A percentile compares a stretch with the other conserved stretches of the same genome.
Evolutionary conservation across 1,140 invertebrate species (phyloP).

Genomic region (Heliconius hewitsoni): DNA sequence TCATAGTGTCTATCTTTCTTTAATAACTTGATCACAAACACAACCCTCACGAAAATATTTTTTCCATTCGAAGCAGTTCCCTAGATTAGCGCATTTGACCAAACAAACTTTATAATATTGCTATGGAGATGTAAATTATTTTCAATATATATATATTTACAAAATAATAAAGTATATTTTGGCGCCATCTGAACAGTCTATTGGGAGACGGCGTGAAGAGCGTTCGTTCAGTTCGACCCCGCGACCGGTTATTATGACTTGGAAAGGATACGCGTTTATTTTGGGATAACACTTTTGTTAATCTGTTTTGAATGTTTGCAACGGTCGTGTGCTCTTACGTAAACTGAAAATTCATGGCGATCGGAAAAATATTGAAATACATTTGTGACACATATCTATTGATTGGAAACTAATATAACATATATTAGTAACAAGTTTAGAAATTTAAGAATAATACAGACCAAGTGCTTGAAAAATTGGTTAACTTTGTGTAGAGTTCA

Average conservation of each 20-base stretch:
- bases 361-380: not conserved
- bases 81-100: too few relatives aligned
- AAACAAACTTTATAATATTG: too few relatives aligned
- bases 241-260: constrained; percentile 51
- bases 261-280: constrained; percentile 67
- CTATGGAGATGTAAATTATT: too few relatives aligned
- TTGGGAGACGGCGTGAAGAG: constrained; percentile 45
- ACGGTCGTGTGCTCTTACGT: constrained; percentile 54
- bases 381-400: not conserved
- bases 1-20: too few relatives aligned
- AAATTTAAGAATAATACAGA: not conserved
- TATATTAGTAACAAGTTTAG: not conserved
- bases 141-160: not conserved
- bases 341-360: constrained; percentile 36
- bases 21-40: too few relatives aligned
- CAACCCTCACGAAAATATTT: too few relatives aligned
- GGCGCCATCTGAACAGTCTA: constrained; percentile 45
- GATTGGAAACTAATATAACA: too few relatives aligned
- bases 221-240: constrained; percentile 47
- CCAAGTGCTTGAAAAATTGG: not conserved
- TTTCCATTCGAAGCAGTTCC: too few relatives aligned
- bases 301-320: constrained; percentile 56
- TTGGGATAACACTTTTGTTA: constrained; percentile 62
- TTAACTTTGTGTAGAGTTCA: too few relatives aligned
- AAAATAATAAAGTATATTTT: not conserved